Evolutionary conservation across 2,113 vertebrate genomes (phyloP).

Genomic region (Megalops atlanticus): DNA sequence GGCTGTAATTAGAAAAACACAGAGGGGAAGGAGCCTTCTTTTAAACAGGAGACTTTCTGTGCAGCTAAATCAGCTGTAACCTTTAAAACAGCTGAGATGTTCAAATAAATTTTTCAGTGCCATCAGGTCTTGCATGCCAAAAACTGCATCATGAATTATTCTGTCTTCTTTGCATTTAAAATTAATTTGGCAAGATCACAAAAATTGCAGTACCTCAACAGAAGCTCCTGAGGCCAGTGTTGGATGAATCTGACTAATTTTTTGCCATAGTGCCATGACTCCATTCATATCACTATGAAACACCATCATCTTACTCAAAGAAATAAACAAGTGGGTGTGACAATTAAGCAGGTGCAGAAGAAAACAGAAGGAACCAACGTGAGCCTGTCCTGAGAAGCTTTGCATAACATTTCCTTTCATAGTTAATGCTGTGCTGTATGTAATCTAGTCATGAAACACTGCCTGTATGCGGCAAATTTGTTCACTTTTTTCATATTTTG

Average conservation of each 20-base stretch:
- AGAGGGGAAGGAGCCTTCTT: neutral
- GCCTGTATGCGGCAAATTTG: neutral
- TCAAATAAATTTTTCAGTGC: slow-evolving; percentile 1
- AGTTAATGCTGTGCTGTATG: neutral
- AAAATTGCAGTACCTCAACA: neutral
- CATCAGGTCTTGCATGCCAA: neutral
- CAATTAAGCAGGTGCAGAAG: neutral
- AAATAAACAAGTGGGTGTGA: neutral
- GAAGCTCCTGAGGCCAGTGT: neutral
- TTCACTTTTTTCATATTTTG: neutral
- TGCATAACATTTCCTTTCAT: neutral
- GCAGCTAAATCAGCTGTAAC: neutral
- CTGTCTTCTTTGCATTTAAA: neutral
- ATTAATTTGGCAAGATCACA: slow-evolving; percentile 10
- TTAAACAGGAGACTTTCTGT: neutral
- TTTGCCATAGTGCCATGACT: neutral
- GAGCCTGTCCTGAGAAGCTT: neutral
- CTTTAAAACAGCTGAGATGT: neutral
- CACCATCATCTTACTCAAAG: neutral
- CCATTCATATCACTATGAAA: neutral
- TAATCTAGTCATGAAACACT: neutral
- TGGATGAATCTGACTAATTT: too few relatives aligned
- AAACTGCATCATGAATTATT: neutral
- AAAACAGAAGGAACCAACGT: neutral
- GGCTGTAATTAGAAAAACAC: neutral